A percentile compares a stretch with the other conserved stretches of the same genome.
Conservation (phyloP, 2,888 invertebrate genomes). For the Melinopterus prodromus region DNA sequence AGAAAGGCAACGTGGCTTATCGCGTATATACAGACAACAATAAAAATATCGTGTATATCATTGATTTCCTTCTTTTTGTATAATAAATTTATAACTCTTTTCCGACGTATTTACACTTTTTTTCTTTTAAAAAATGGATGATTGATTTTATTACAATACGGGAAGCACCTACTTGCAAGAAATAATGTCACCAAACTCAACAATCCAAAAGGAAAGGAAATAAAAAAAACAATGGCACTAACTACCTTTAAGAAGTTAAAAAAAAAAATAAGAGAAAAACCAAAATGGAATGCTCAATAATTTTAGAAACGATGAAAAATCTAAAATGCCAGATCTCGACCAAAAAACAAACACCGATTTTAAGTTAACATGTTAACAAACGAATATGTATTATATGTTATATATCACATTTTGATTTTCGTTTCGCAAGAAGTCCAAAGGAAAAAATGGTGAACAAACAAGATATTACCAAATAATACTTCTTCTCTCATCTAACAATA, state of each 20-base stretch:
- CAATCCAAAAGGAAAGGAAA: conserved; percentile 22
- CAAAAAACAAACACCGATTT: conserved; percentile 1
- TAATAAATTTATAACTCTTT: conserved; percentile 15
- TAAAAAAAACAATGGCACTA: conserved; percentile 36
- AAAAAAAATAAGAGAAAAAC: conserved; percentile 13
- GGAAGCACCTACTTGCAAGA: conserved; percentile 43
- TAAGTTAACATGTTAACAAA: neutral
- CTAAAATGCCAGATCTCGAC: neutral
- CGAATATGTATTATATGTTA: neutral
- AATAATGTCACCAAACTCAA: conserved; percentile 13
- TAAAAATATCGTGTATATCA: conserved; percentile 14
- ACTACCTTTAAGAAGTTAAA: conserved; percentile 31
- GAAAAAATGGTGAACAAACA: neutral
- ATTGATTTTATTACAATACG: conserved; percentile 20
- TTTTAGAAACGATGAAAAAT: conserved; percentile 7
- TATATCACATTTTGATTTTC: conserved; percentile 8
- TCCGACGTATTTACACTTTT: neutral
- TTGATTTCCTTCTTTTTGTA: conserved; percentile 1
- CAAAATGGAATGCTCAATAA: conserved; percentile 33
- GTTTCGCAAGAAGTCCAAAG: neutral
- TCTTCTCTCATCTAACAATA: conserved; percentile 5
- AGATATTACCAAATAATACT: conserved; percentile 10
- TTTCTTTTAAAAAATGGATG: neutral
- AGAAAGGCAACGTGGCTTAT: conserved; percentile 33
- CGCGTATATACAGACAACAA: conserved; percentile 17